Percentiles rank a stretch among this genome's conserved stretches.
Evolutionary conservation across 1,140 invertebrate genomes (phyloP).

Genomic region (Penaeus indicus): DNA sequence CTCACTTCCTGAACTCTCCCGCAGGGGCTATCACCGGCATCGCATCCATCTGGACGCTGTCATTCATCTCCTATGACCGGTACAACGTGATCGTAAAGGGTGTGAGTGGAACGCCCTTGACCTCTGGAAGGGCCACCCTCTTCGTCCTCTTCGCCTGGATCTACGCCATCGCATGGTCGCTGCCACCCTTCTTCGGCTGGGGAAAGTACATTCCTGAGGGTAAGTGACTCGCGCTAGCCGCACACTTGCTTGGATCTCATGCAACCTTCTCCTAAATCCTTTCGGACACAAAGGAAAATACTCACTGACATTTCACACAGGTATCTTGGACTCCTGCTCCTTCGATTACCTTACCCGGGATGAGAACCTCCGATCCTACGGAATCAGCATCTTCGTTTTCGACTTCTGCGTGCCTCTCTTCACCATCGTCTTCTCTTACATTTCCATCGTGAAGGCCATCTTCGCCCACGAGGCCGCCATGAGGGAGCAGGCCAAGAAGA

Average conservation of each 20-base stretch:
- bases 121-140: conserved; percentile 53
- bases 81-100: conserved; percentile 68
- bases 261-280: no score
- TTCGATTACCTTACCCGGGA: conserved; percentile 63
- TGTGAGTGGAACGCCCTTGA: conserved; percentile 66
- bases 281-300: no score
- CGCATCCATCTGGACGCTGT: conserved; percentile 66
- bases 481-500: no score
- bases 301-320: no score
- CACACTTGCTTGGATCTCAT: no score
- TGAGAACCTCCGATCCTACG: conserved; percentile 39
- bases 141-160: conserved; percentile 66
- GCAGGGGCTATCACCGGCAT: conserved; percentile 71
- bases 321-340: conserved; percentile 65
- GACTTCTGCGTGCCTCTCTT: conserved; percentile 60
- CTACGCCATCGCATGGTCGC: conserved; percentile 65
- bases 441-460: conserved; percentile 71
- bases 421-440: conserved; percentile 70
- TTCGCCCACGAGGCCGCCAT: conserved; percentile 48
- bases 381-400: conserved; percentile 57
- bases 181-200: conserved; percentile 67
- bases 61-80: conserved; percentile 67
- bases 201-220: conserved; percentile 67
- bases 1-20: no score
- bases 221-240: no score